These are phyloP conservation scores for Percopsis omiscomaycus DNA, from an alignment of 2,797 vertebrate genomes.

Conservation along the genomic window DNA sequence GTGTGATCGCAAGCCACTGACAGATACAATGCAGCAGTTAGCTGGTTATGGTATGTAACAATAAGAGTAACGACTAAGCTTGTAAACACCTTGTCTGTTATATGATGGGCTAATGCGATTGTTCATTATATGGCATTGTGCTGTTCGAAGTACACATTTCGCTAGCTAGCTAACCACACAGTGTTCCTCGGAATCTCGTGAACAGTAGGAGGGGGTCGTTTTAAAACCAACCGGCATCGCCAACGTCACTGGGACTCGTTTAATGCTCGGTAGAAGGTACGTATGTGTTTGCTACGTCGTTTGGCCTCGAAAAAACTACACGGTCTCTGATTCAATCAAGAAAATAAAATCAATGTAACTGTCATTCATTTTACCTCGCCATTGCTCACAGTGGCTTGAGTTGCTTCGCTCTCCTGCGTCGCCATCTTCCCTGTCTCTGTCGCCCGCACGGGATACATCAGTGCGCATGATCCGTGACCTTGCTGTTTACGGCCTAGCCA, in stretches of 20 bases:
- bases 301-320: background rate
- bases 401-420: conserved; percentile 78
- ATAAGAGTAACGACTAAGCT: background rate
- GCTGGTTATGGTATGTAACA: conserved; percentile 4
- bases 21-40: conserved; percentile 38
- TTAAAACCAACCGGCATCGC: conserved; percentile 72
- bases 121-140: background rate
- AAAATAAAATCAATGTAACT: background rate
- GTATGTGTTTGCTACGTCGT: background rate
- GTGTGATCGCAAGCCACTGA: conserved; percentile 47
- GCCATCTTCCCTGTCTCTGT: conserved; percentile 83
- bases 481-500: too few relatives aligned
- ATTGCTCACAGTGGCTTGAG: conserved; percentile 72
- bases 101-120: background rate
- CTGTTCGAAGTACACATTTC: background rate
- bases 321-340: rapidly evolving
- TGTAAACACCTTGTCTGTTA: background rate
- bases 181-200: conserved; percentile 37
- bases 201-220: conserved; percentile 56
- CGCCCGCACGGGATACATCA: conserved; percentile 58
- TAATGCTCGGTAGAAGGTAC: conserved; percentile 19
- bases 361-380: conserved; percentile 81
- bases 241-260: conserved; percentile 65
- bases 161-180: conserved; percentile 2
- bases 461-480: too few relatives aligned